Evolutionary conservation across 23 tunicate genomes (phyloP).

Genomic region (Trididemnum clinides): DNA sequence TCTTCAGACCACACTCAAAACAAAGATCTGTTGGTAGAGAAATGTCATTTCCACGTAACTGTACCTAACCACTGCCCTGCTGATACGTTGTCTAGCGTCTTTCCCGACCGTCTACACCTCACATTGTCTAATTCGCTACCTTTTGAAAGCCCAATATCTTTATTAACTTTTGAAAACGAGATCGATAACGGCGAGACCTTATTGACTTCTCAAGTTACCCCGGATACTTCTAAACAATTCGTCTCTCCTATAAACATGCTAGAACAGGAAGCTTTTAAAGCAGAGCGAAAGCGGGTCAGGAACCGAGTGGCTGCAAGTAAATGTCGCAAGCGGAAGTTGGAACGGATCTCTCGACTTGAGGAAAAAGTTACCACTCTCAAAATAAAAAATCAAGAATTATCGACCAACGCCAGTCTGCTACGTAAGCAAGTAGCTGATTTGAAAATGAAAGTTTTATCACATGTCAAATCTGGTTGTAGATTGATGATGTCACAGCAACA

Average conservation of each 20-base stretch:
- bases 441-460: constrained; percentile 86
- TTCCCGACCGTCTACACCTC: too few species aligned
- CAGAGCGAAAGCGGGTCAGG: constrained; percentile 98
- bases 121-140: too few species aligned
- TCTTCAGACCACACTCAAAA: too few species aligned
- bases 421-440: constrained; percentile 94
- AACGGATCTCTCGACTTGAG: constrained; percentile 89
- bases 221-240: constrained; percentile 58
- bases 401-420: constrained; percentile 72
- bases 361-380: constrained; percentile 88
- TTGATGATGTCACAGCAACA: constrained; percentile 89
- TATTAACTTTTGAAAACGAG: too few species aligned
- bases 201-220: constrained; percentile 82
- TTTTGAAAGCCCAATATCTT: too few species aligned
- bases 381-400: constrained; percentile 73
- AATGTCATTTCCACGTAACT: too few species aligned
- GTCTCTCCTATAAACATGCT: constrained; percentile 94
- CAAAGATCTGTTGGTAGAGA: too few species aligned
- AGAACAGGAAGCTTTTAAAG: constrained; percentile 87
- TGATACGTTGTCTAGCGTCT: too few species aligned
- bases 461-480: constrained; percentile 89
- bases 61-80: too few species aligned
- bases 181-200: too few species aligned
- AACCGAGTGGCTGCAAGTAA: constrained; percentile 98
- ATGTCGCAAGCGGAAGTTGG: constrained; percentile 95